phyloP scores from a whole-genome alignment of 2,888 invertebrate genomes.

The Drosophila falleni region DNA sequence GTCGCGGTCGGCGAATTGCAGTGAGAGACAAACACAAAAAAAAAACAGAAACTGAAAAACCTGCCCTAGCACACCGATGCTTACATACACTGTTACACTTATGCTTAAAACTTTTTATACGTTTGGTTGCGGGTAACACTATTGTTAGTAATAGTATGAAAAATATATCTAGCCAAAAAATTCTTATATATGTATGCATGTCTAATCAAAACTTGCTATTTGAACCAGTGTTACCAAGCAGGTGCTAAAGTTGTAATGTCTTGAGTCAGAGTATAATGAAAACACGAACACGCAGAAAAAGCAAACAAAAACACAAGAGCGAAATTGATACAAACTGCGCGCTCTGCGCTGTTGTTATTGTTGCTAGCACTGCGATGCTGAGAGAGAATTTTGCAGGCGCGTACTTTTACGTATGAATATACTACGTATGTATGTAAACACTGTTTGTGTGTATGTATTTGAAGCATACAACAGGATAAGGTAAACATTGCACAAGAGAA shows the following conservation, averaged over 20 bases:
- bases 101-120: neutral
- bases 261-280: constrained; percentile 51
- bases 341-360: constrained; percentile 42
- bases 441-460: neutral
- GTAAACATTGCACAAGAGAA: neutral
- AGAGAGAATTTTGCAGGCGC: constrained; percentile 35
- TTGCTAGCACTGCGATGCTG: constrained; percentile 64
- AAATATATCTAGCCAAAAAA: neutral
- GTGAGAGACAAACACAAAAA: constrained; percentile 66
- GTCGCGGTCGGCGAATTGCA: constrained; percentile 74
- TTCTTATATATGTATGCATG: neutral
- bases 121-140: neutral
- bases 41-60: constrained; percentile 41
- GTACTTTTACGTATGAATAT: constrained; percentile 10
- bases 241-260: neutral
- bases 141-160: neutral
- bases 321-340: constrained; percentile 70
- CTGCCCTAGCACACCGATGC: constrained; percentile 7
- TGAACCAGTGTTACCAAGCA: neutral
- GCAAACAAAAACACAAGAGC: constrained; percentile 76
- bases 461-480: constrained; percentile 9
- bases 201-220: neutral
- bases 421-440: neutral
- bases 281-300: constrained; percentile 74
- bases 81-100: constrained; percentile 32